Base-by-base conservation (phyloP, 2,113 vertebrate genomes). In the Oostethus manadensis region DNA sequence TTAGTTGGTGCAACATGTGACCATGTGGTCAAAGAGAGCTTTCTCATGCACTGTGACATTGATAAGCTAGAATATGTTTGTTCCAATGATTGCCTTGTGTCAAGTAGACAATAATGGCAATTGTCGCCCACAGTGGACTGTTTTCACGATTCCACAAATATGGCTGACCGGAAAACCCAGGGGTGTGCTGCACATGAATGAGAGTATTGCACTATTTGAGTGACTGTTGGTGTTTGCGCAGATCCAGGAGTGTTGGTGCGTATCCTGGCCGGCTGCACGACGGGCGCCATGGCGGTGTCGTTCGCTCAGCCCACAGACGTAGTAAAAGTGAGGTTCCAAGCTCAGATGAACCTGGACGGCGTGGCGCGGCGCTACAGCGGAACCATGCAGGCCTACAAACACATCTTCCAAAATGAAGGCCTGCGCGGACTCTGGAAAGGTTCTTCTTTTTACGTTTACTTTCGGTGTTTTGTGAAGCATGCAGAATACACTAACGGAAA, bases 391-490 rank as follows among this genome's bases (percentile, higher is more conserved):
- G 93, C 93, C 7, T 94, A 94, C 74, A 91, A 80, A 60, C 88
- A 91, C 48, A 93, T 94, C 71, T 92, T 90, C 62, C 85, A 85
- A 14, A 87, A 88, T 0, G 93, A 95, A 71, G 91, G 93, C 13
- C 16, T 94, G 0, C 81, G 69, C 0, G 91, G 90, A 4, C 91
- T 95, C 50, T 95, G 93, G 93, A 94, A 94, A 93, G 93, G 92
- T 94, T 53, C 11, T n/a, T 18, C 18, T 8, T 4, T 14, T 44
- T 55, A 43, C 33, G 17, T 45, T 2, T 7, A 14, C 6, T 17
- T 6, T 45, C 43, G 2, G 7, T 45, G 23, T 26, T 26, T 26
- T 26, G 23, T 26, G 23, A 26, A 26, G 5, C 23, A 26, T 26
- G 23, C 3, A 26, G 23, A 26, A 26, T 26, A 26, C 23, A 26